Percentiles rank a stretch among this genome's conserved stretches.
phyloP scores from a whole-genome alignment of 2,797 vertebrate species.

The Anabas testudineus region DNA sequence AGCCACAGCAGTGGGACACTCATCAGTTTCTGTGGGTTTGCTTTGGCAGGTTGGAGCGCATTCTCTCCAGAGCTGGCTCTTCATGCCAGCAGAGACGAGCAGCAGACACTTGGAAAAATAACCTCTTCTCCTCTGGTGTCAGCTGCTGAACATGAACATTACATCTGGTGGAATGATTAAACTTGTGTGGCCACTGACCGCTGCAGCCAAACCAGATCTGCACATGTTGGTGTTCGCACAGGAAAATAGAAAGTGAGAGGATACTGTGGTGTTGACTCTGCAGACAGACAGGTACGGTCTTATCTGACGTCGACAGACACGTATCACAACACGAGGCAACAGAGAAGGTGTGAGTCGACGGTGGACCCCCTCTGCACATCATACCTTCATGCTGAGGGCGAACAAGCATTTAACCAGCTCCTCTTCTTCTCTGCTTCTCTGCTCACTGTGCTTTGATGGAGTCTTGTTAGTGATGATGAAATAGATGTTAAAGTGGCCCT shows the following conservation, averaged over 20 bases:
- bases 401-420: constrained; percentile 41
- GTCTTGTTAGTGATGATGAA: constrained; percentile 3
- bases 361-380: constrained; percentile 25
- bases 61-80: constrained; percentile 52
- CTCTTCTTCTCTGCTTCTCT: not conserved
- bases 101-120: constrained; percentile 73
- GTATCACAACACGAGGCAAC: constrained; percentile 39
- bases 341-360: constrained; percentile 26
- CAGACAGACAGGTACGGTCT: constrained; percentile 48
- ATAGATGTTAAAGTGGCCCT: not conserved
- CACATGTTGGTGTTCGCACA: constrained; percentile 17
- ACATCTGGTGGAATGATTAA: constrained; percentile 65
- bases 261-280: constrained; percentile 31
- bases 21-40: constrained; percentile 74
- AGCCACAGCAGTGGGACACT: constrained; percentile 55
- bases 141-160: constrained; percentile 65
- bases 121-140: constrained; percentile 3
- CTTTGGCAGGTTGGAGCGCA: constrained; percentile 62
- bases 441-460: not conserved
- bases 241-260: constrained; percentile 14
- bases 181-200: constrained; percentile 63
- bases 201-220: constrained; percentile 17
- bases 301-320: constrained; percentile 59
- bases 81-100: constrained; percentile 58
- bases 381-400: constrained; percentile 37